These are phyloP conservation scores for Pseudomyrmex sp. DNA, from an alignment of 1,140 invertebrate species.

Conservation along the genomic window DNA sequence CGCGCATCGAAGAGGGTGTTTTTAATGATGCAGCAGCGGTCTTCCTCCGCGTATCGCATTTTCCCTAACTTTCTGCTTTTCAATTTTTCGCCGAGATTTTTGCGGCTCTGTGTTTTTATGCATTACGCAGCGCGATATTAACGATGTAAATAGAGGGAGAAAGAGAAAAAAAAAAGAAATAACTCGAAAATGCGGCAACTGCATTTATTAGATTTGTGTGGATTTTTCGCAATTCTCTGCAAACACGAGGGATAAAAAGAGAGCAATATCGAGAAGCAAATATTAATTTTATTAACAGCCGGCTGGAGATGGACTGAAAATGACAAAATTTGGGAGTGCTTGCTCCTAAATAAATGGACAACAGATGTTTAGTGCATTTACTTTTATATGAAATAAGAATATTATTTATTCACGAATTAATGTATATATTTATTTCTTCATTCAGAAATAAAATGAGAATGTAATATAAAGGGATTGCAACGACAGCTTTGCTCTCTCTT, in stretches of 20 bases:
- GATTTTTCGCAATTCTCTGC: slow-evolving; percentile 11
- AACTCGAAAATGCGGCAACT: neutral
- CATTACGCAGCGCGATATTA: neutral
- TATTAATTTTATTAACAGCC: neutral
- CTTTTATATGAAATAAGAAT: too few species aligned
- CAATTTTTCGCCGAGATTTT: slow-evolving; percentile 45
- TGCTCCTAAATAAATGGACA: too few species aligned
- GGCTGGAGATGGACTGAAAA: neutral
- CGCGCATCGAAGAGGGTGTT: slow-evolving; percentile 22
- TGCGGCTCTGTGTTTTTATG: slow-evolving; percentile 21
- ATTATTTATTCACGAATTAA: too few species aligned
- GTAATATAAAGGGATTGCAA: too few species aligned
- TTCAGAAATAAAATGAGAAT: too few species aligned
- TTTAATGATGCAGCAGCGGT: slow-evolving; percentile 45
- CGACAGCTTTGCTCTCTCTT: neutral
- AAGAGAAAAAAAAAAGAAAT: neutral
- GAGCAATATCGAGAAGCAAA: neutral
- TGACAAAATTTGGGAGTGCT: neutral
- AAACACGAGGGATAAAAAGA: neutral
- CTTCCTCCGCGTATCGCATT: slow-evolving; percentile 23
- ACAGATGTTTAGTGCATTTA: too few species aligned
- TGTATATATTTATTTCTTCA: too few species aligned
- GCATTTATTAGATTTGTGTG: slow-evolving; percentile 13
- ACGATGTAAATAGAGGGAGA: neutral
- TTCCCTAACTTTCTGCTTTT: slow-evolving; percentile 36